A percentile compares a stretch with the other conserved stretches of the same genome.
phyloP scores from a whole-genome alignment of 2,113 vertebrate species.

The Sialia sialis region DNA sequence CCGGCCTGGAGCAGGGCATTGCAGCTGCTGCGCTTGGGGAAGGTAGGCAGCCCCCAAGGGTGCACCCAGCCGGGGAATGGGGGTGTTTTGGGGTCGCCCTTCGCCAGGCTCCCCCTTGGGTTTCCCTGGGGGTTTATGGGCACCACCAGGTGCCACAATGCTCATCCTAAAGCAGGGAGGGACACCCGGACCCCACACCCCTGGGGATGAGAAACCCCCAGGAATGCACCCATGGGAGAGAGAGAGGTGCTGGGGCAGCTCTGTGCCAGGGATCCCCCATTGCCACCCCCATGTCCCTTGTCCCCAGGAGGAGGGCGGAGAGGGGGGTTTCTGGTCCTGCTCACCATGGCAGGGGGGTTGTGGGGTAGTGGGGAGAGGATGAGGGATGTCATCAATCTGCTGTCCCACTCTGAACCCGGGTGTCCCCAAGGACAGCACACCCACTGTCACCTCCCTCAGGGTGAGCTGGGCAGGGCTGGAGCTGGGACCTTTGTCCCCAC shows the following conservation, averaged over 20 bases:
- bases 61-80: fast-evolving
- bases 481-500: neutral
- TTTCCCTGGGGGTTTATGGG: too few relatives aligned
- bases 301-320: neutral
- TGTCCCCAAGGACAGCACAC: neutral
- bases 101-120: fast-evolving
- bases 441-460: fast-evolving
- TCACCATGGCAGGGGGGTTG: fast-evolving
- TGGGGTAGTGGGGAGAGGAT: too few relatives aligned
- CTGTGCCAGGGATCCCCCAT: fast-evolving
- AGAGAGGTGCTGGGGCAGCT: neutral
- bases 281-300: neutral
- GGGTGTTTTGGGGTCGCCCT: neutral
- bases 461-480: neutral
- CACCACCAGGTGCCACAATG: fast-evolving
- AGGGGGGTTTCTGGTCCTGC: fast-evolving
- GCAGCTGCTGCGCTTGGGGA: neutral
- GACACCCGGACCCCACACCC: neutral
- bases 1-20: neutral
- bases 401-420: neutral
- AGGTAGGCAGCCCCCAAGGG: constrained; percentile 49
- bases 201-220: fast-evolving
- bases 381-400: fast-evolving
- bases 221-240: neutral
- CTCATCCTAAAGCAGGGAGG: fast-evolving